Conservation (phyloP, 2,888 invertebrate species). For the Macrophya annulata region DNA sequence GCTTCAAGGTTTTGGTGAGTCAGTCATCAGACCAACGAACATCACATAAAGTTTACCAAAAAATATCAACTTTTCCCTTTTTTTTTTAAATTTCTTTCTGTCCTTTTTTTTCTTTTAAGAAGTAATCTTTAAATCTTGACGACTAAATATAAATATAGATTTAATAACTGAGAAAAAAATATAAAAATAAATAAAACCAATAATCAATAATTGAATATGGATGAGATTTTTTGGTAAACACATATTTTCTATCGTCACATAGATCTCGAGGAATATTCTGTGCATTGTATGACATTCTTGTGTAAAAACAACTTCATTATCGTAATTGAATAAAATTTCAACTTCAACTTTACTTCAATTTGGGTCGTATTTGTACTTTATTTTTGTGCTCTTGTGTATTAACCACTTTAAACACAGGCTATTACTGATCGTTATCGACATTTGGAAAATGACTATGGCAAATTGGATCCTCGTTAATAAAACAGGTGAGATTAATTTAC, state of each 20-base stretch:
- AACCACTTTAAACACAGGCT: conserved; percentile 64
- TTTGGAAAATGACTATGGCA: conserved; percentile 57
- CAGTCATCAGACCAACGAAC: conserved; percentile 39
- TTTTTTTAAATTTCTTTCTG: not conserved
- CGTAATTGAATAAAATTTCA: conserved; percentile 77
- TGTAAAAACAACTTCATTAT: conserved; percentile 75
- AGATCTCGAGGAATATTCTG: conserved; percentile 74
- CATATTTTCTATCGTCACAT: conserved; percentile 72
- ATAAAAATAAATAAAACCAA: not conserved
- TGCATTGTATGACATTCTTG: conserved; percentile 77
- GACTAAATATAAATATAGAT: conserved; percentile 13
- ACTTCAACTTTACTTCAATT: conserved; percentile 75
- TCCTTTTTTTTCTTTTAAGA: not conserved
- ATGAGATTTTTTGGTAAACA: conserved; percentile 71
- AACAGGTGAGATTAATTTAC: conserved; percentile 59
- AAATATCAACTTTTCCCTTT: conserved; percentile 47
- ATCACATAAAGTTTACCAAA: conserved; percentile 70
- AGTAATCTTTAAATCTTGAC: conserved; percentile 3
- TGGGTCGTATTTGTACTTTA: conserved; percentile 75
- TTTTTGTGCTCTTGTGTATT: conserved; percentile 69
- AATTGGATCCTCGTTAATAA: conserved; percentile 54
- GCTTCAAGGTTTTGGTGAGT: conserved; percentile 49
- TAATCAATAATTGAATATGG: not conserved
- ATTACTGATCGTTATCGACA: conserved; percentile 61
- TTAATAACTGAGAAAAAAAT: not conserved